Evolutionary conservation across 2,113 vertebrate genomes (phyloP).

Genomic region (Rana temporaria): DNA sequence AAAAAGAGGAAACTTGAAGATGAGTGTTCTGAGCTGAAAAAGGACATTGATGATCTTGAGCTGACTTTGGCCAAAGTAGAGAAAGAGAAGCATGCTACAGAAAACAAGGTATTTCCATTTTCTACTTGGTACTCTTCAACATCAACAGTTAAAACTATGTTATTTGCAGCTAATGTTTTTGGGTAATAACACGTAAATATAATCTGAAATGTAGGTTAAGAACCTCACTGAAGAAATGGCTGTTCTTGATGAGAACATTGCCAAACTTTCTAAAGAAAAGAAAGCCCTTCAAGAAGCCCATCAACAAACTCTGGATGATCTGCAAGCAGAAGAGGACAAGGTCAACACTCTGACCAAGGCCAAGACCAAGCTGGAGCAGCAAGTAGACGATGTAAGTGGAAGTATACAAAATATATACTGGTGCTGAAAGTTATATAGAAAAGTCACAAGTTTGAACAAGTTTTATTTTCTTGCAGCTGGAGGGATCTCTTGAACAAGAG

Average conservation of each 20-base stretch:
- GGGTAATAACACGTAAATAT: neutral
- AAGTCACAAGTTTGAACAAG: conserved; percentile 14
- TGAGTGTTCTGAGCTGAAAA: conserved; percentile 81
- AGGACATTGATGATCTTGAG: conserved; percentile 80
- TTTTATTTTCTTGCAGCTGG: conserved; percentile 67
- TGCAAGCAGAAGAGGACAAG: conserved; percentile 73
- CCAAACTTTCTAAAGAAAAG: conserved; percentile 80
- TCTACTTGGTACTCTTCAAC: neutral
- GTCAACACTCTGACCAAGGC: conserved; percentile 69
- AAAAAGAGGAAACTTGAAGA: conserved; percentile 80
- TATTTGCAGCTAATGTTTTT: too few species aligned
- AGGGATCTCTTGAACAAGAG: conserved; percentile 85
- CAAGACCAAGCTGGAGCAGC: conserved; percentile 72
- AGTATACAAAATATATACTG: neutral
- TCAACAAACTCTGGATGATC: conserved; percentile 73
- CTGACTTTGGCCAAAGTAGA: conserved; percentile 79
- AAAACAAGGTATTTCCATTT: conserved; percentile 75
- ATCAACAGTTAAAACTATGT: neutral
- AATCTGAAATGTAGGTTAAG: conserved; percentile 72
- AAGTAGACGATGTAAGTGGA: conserved; percentile 73
- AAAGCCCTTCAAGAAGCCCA: conserved; percentile 79
- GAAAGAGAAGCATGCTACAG: conserved; percentile 83
- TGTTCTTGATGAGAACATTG: conserved; percentile 79
- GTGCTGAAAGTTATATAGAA: neutral
- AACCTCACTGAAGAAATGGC: conserved; percentile 85